Evolutionary conservation across 2,888 invertebrate species (phyloP).

Genomic region (Nineta flava): DNA sequence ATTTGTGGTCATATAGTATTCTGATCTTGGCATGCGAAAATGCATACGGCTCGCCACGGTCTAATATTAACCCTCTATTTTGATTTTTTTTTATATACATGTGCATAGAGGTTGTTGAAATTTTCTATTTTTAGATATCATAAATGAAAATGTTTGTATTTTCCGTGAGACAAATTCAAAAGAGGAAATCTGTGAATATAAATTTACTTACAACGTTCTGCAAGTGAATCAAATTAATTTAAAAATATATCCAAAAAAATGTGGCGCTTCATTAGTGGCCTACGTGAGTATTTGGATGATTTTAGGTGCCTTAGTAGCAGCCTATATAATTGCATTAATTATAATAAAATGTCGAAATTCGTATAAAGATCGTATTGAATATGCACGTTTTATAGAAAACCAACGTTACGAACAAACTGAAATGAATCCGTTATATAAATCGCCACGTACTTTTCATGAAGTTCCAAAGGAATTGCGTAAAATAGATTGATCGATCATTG

Average conservation of each 20-base stretch:
- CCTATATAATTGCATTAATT: background rate
- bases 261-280: background rate
- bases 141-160: background rate
- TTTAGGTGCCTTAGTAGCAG: background rate
- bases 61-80: no score
- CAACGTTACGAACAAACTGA: conserved; percentile 14
- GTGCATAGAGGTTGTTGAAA: no score
- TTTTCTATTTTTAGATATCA: background rate
- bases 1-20: no score
- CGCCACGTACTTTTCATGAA: conserved; percentile 29
- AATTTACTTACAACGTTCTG: background rate
- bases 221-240: background rate
- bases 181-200: background rate
- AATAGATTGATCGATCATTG: no score
- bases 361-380: conserved; percentile 6
- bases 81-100: no score
- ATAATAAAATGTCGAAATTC: conserved; percentile 2
- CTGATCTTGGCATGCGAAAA: no score
- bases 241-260: background rate
- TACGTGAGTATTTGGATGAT: background rate
- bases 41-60: no score
- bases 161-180: background rate
- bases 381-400: conserved; percentile 8
- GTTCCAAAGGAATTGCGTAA: conserved; percentile 20
- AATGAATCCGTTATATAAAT: conserved; percentile 29